Conservation (phyloP, 2,888 invertebrate species). For the Copidosoma aretas region DNA sequence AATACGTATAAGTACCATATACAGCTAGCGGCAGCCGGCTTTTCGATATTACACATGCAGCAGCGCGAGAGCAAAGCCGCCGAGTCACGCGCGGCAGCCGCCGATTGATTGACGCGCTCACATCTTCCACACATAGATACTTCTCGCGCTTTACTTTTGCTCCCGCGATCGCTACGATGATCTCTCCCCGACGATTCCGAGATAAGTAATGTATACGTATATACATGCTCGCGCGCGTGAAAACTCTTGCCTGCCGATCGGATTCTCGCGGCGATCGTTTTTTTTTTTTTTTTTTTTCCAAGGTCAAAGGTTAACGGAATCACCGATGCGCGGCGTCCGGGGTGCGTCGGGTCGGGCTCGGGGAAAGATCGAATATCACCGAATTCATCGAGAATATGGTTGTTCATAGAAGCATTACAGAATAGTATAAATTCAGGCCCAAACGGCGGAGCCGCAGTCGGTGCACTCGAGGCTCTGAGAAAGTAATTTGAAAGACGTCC, state of each 20-base stretch:
- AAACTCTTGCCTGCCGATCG: neutral
- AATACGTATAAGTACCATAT: neutral
- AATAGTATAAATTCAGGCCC: too few species aligned
- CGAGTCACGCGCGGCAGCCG: constrained; percentile 17
- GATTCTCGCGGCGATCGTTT: neutral
- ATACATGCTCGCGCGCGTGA: neutral
- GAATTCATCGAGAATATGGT: too few species aligned
- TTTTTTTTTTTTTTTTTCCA: constrained; percentile 5
- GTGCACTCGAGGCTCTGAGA: too few species aligned
- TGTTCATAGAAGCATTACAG: too few species aligned
- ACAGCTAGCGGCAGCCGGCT: too few species aligned
- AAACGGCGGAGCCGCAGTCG: too few species aligned
- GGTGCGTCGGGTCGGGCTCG: neutral
- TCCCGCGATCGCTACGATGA: neutral
- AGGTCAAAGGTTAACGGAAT: constrained; percentile 31
- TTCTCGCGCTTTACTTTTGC: neutral
- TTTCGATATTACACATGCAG: neutral
- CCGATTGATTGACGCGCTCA: constrained; percentile 8
- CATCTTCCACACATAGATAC: neutral
- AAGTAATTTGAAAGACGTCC: too few species aligned
- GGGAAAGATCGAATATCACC: too few species aligned
- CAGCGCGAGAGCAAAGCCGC: constrained; percentile 9
- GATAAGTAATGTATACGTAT: neutral
- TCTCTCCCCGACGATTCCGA: neutral
- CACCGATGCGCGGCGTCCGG: neutral